Evolutionary conservation across 2,113 vertebrate species (phyloP), one percentile per base, ranked within the genome.

Genomic region (Cololabis saira): DNA sequence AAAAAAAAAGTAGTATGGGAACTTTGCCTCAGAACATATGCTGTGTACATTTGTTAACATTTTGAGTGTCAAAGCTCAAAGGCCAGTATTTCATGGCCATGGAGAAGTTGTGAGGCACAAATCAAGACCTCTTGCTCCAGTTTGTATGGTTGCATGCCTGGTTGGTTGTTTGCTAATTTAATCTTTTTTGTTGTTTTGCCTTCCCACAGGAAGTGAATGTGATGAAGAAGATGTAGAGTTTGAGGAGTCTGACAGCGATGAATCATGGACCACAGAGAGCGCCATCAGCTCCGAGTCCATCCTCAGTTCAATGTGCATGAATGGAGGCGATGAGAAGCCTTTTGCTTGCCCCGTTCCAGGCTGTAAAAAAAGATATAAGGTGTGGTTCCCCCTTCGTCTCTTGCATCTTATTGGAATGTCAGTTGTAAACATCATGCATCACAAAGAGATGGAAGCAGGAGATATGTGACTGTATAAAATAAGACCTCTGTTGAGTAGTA

Each of bases 291-390:
- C 97, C 0, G 96, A 98, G 91, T 96, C 96, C 82, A 99, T 98
- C 91, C 95, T 99, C 79, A 97, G 97, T 81, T 98, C 97, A 63
- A 98, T 98, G 96, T 97, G 95, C 91, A 98, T 98, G 97, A 98
- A 98, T 2, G 96, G 96, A 79, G 97, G 95, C 9, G 97, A 98
- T 42, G 97, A 99, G 87, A 99, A 99, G 90, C 97, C 97, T 64
- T 99, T 99, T 44, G 97, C 97, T 83, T 99, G 97, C 88, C 97
- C 97, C 0, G 96, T 99, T 71, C 96, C 97, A 27, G 97, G 97
- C 84, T 99, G 97, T 91, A 98, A 98, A 89, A 99, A 99, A 93
- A 95, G 96, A 95, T 99, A 99, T 67, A 99, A 98, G 95, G 97
- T 97, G 87, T 82, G 66, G 12, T 53, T 22, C 2, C 9, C 65